Percentiles rank a stretch among this genome's conserved stretches.
Evolutionary conservation across 2,888 invertebrate species (phyloP).

Genomic region (Neocrepidodera transversa): DNA sequence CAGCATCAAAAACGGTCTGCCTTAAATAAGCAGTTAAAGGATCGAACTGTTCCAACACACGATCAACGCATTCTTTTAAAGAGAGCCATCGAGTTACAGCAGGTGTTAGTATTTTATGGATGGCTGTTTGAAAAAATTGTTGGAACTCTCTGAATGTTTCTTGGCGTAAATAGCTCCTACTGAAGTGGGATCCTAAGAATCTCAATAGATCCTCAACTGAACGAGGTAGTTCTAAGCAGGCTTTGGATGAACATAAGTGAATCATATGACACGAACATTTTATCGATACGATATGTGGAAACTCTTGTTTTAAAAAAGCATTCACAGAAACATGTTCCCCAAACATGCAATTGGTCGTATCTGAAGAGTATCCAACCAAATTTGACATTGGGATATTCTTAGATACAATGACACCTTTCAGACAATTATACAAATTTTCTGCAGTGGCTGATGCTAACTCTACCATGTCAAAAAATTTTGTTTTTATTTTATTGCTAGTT

Average conservation of each 20-base stretch:
- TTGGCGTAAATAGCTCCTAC: constrained; percentile 33
- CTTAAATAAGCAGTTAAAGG: constrained; percentile 13
- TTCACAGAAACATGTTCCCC: no score
- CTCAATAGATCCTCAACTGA: no score
- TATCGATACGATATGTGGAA: constrained; percentile 43
- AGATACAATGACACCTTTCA: not conserved
- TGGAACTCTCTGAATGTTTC: constrained; percentile 49
- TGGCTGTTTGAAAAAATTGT: constrained; percentile 48
- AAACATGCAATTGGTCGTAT: no score
- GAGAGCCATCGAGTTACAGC: constrained; percentile 54
- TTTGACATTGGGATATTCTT: constrained; percentile 11
- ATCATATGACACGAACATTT: constrained; percentile 54
- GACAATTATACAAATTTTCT: not conserved
- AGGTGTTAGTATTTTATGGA: constrained; percentile 50
- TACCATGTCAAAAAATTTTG: no score
- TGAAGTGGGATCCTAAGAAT: constrained; percentile 45
- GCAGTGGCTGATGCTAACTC: constrained; percentile 4
- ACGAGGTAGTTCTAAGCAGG: constrained; percentile 52
- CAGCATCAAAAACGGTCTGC: constrained; percentile 5
- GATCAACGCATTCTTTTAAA: constrained; percentile 49
- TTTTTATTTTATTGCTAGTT: no score
- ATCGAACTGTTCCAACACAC: constrained; percentile 51
- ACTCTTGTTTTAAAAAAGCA: constrained; percentile 17
- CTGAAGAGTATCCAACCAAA: constrained; percentile 24
- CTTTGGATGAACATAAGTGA: constrained; percentile 49